Base-by-base conservation (phyloP, 2,113 vertebrate genomes). In the Zosterops pallidus region DNA sequence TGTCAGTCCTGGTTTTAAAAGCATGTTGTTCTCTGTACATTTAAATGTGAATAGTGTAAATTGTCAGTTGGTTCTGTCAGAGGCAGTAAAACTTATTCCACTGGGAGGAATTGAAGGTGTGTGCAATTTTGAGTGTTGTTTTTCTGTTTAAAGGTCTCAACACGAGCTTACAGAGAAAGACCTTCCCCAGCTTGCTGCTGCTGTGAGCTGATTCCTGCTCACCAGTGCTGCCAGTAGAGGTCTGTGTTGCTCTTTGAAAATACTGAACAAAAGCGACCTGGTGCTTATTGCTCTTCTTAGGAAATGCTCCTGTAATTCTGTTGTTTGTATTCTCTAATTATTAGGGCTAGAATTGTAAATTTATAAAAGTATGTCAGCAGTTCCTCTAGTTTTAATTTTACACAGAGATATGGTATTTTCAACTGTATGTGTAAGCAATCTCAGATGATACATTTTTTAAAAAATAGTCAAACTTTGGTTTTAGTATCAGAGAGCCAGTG, bases 241-340 rank as follows among this genome's bases (percentile, higher is more conserved):
- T 98, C 97, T 78, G 89, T 98, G 78, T 98, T 98, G 97, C 91
- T 83, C 97, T 97, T 97, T 53, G 75, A 26, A 82, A 97, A 24
- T 41, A 22, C 39, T 50, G 37, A 93, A 96, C 96, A 95, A 97
- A 97, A 96, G 96, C 1, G 0, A 16, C 67, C 47, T 35, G 9
- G 21, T 41, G 6, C 79, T 94, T 81, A 47, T 44, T 29, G 69
- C 9, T 60, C 31, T 4, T 94, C 93, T 87, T 91, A 55, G 75
- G 93, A 90, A 97, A 95, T 78, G 64, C 44, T 91, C 56, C 83
- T 94, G 84, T 75, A 92, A 90, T 96, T 77, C 87, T 86, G 24
- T 89, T 92, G 93, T 90, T 94, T 93, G 80, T 91, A 64, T 88
- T 90, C 81, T 78, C 39, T 87, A 67, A 46, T 81, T 91, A 68